Base-by-base conservation (phyloP, 2,888 invertebrate species). In the Mimachlamys varia region DNA sequence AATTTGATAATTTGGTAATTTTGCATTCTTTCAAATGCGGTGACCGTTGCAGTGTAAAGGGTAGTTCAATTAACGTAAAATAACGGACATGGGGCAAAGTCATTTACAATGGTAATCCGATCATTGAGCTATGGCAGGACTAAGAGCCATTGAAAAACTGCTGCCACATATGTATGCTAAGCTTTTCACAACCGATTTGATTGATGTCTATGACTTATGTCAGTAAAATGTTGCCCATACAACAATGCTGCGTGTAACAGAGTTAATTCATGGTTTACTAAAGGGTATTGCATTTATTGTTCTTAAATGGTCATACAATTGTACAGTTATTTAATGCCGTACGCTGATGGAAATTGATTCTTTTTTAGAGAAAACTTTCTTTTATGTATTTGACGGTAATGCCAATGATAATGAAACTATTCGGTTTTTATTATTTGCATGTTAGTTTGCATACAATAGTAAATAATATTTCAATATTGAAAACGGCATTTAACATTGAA, bases 1-100 rank as follows among this genome's bases (percentile, higher is more conserved):
- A 76, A 76, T 76, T 27, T 76, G 76, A 76, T 76, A 76, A 76
- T 76, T 76, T 76, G 76, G 76, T 27, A 76, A 76, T 33, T 76
- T 76, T 76, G 33, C 33, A 76, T 76, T 76, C 76, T 76, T 76
- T 76, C 22, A 76, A 33, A 76, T 76, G 76, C 33, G 27, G 0
- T 76, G 76, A 76, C 76, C 76, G 27, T 76, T 76, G 76, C 76
- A 76, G 27, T 76, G 76, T 33, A 76, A 76, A 76, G 27, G 76
- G 27, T 27, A 27, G 27, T 76, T 76, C 33, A 76, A 76, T 76
- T 76, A 76, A 76, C 27, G 76, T 76, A 27, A 76, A 76, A 33
- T 22, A 33, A 13, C 17, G 76, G 27, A 76, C 76, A 2, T 13
- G 22, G 22, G 27, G 76, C 12, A 27, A 76, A 1, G 7, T 15